phyloP scores from a whole-genome alignment of 1,140 invertebrate species.

The Trichoplusia ni region DNA sequence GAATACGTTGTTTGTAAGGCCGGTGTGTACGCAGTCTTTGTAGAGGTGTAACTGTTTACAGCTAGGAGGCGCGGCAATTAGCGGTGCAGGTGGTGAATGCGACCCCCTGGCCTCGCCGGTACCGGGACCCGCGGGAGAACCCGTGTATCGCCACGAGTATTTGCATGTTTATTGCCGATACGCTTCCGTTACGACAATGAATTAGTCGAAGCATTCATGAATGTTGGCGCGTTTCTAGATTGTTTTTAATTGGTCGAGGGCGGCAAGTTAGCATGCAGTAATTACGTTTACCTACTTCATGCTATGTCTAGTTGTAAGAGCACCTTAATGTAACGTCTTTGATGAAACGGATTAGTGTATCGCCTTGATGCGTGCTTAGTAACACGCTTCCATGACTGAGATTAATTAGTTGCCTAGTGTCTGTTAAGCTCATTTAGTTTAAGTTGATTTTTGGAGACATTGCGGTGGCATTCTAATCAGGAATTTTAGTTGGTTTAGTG shows the following conservation, averaged over 20 bases:
- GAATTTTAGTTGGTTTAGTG: too few relatives aligned
- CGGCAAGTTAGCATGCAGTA: not conserved
- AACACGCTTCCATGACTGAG: too few relatives aligned
- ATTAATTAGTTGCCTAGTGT: too few relatives aligned
- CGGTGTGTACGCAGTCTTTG: constrained; percentile 62
- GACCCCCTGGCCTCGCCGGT: constrained; percentile 58
- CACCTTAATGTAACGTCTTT: too few relatives aligned
- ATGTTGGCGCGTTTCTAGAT: not conserved
- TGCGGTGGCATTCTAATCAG: too few relatives aligned
- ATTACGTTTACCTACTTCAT: too few relatives aligned
- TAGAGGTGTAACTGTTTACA: constrained; percentile 66
- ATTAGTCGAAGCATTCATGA: not conserved
- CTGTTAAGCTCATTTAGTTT: too few relatives aligned
- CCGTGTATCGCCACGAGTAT: constrained; percentile 46
- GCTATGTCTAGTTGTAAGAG: too few relatives aligned
- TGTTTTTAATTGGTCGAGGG: not conserved
- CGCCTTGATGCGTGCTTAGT: too few relatives aligned
- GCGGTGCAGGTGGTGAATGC: constrained; percentile 74
- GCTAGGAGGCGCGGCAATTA: constrained; percentile 75
- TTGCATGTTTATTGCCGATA: constrained; percentile 65
- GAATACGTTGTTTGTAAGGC: constrained; percentile 18
- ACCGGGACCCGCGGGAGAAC: constrained; percentile 40
- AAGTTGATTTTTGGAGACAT: too few relatives aligned
- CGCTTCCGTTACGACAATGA: constrained; percentile 55
- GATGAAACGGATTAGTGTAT: too few relatives aligned